A percentile compares a stretch with the other conserved stretches of the same genome.
phyloP scores from a whole-genome alignment of 1,140 invertebrate genomes.

The Papilio helenus region DNA sequence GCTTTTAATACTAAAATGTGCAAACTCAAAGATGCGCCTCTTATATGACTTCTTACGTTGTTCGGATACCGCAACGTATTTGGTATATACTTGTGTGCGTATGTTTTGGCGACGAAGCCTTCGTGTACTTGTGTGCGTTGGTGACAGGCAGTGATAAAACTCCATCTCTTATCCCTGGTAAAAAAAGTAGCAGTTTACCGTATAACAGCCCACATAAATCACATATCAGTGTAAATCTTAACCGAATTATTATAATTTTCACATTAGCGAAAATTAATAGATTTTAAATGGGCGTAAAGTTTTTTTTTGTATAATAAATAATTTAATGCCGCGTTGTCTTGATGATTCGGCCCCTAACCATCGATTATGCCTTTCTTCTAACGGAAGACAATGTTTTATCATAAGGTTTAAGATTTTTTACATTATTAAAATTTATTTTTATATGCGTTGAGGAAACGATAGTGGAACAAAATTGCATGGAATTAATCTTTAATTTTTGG shows the following conservation, averaged over 20 bases:
- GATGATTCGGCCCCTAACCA: not conserved
- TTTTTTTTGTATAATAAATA: constrained; percentile 28
- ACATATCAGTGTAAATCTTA: constrained; percentile 25
- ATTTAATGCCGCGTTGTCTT: not conserved
- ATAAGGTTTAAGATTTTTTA: not conserved
- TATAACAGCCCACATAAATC: constrained; percentile 39
- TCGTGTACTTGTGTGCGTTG: constrained; percentile 43
- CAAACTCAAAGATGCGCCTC: constrained; percentile 80
- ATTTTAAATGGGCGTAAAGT: constrained; percentile 39
- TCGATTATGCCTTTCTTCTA: not conserved
- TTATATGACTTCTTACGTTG: constrained; percentile 81
- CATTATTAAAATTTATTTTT: not conserved
- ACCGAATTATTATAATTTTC: constrained; percentile 14
- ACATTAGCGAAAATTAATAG: constrained; percentile 30
- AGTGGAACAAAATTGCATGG: no score
- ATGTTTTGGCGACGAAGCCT: constrained; percentile 66
- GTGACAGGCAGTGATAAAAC: constrained; percentile 44
- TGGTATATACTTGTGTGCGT: constrained; percentile 74
- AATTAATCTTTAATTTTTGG: no score
- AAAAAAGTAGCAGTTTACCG: constrained; percentile 47
- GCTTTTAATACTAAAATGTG: constrained; percentile 80
- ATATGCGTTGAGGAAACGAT: not conserved
- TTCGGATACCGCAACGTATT: constrained; percentile 79
- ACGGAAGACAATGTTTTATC: not conserved
- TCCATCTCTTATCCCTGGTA: constrained; percentile 36